Base-by-base conservation (phyloP, 2,888 invertebrate species). In the Acheta domesticus region DNA sequence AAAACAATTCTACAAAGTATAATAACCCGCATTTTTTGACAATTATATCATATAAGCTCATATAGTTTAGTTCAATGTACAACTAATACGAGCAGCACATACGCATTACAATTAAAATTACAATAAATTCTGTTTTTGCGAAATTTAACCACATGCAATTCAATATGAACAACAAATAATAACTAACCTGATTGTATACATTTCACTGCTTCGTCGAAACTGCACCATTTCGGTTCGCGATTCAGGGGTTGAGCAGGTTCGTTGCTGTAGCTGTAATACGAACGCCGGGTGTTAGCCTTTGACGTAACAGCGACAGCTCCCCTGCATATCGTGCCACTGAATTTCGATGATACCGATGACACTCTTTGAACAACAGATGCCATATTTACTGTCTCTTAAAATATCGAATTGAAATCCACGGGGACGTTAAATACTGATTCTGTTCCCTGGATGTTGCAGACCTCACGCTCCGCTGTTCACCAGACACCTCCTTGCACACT, bases 201-300 rank as follows among this genome's bases (percentile, higher is more conserved):
- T 85, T 91, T 89, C 78, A 96, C 93, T 2, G 95, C 96, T 84
- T 96, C 92, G 80, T 93, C 92, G 0, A 94, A 91, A 11, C 91
- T 74, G 14, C 21, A 92, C 89, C 90, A 92, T 86, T 92, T 91
- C 0, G 96, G 95, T 81, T 92, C 89, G 82, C 91, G 91, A 82
- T 92, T 90, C 49, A 92, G 90, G 83, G 95, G 94, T 87, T 95
- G 94, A 74, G 95, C 91, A 75, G 96, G 91, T 86, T 96, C 95
- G 82, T 92, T 92, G 36, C 92, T 91, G 85, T 96, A 95, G 0
- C 95, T 92, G 86, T 92, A 94, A 87, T 91, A 95, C 80, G 86
- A 91, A 84, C 91, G 90, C 79, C 89, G 87, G 78, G 75, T 79
- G 80, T 76, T 81, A 78, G 76, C 80, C 79, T 76, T 81, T 48